Evolutionary conservation across 2,113 vertebrate genomes (phyloP).

Genomic region (Empidonax alnorum): DNA sequence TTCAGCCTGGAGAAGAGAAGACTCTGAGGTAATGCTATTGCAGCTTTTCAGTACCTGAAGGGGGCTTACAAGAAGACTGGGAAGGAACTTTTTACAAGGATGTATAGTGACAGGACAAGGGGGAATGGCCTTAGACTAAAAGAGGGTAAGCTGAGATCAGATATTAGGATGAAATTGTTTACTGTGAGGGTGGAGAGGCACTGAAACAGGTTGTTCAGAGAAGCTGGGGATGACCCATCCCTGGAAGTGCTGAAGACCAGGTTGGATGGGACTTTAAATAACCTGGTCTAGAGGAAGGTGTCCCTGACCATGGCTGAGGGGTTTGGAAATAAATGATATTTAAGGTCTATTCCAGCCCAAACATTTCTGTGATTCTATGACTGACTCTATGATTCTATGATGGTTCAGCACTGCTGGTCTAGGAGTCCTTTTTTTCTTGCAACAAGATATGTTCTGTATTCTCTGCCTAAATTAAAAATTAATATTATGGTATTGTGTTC

Average conservation of each 20-base stretch:
- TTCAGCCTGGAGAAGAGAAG: neutral
- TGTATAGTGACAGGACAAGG: neutral
- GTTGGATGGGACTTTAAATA: neutral
- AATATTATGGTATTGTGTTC: neutral
- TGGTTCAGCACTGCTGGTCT: neutral
- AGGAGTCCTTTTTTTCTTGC: neutral
- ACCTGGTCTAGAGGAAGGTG: neutral
- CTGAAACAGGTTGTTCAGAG: neutral
- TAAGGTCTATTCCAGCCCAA: neutral
- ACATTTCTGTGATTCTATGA: neutral
- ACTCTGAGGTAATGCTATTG: neutral
- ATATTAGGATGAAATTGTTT: neutral
- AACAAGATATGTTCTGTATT: neutral
- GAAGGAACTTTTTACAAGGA: neutral
- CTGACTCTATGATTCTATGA: neutral
- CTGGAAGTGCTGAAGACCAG: neutral
- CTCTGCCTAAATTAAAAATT: neutral
- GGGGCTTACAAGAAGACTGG: neutral
- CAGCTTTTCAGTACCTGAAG: neutral
- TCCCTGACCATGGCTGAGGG: neutral
- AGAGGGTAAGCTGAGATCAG: neutral
- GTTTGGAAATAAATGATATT: neutral
- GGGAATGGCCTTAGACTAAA: neutral
- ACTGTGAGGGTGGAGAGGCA: neutral
- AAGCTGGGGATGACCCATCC: neutral